These are phyloP conservation scores for Paradoxurus hermaphroditus DNA, from an alignment of 2,113 vertebrate species.

Conservation along the genomic window DNA sequence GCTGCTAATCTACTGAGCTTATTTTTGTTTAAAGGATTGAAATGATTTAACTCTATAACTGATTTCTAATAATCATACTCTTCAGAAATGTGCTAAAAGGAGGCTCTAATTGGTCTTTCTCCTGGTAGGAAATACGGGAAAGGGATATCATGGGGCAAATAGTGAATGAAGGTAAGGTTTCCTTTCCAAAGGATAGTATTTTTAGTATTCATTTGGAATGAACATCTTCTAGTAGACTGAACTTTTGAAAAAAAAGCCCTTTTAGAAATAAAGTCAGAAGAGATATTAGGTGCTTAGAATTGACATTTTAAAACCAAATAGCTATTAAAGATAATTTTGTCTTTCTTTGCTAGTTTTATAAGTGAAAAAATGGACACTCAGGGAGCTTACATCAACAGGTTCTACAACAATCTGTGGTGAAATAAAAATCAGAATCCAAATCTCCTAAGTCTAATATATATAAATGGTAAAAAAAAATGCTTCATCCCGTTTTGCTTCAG, in stretches of 20 bases:
- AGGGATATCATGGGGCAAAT: slow-evolving; percentile 80
- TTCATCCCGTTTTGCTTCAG: slow-evolving; percentile 8
- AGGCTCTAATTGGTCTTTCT: slow-evolving; percentile 78
- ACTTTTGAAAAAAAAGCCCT: slow-evolving; percentile 43
- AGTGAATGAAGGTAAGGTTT: slow-evolving; percentile 80
- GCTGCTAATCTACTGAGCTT: neutral
- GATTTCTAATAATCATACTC: slow-evolving; percentile 72
- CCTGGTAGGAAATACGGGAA: slow-evolving; percentile 77
- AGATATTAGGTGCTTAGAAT: slow-evolving; percentile 26
- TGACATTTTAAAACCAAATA: slow-evolving; percentile 42
- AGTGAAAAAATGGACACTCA: slow-evolving; percentile 35
- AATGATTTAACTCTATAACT: slow-evolving; percentile 33
- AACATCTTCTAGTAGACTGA: neutral
- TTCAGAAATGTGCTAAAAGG: slow-evolving; percentile 79
- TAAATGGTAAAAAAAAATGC: slow-evolving; percentile 12
- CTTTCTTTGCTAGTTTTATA: slow-evolving; percentile 13
- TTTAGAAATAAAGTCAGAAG: neutral
- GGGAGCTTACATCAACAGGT: neutral
- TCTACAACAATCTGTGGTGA: neutral
- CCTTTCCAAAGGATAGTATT: slow-evolving; percentile 35
- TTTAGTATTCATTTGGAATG: slow-evolving; percentile 43
- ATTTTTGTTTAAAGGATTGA: slow-evolving; percentile 23
- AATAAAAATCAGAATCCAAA: neutral
- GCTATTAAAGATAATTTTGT: neutral
- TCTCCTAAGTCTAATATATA: neutral